Evolutionary conservation across 2,888 invertebrate species (phyloP), one percentile per base, ranked within the genome.

Genomic region (Epiperipatus broadwayi): DNA sequence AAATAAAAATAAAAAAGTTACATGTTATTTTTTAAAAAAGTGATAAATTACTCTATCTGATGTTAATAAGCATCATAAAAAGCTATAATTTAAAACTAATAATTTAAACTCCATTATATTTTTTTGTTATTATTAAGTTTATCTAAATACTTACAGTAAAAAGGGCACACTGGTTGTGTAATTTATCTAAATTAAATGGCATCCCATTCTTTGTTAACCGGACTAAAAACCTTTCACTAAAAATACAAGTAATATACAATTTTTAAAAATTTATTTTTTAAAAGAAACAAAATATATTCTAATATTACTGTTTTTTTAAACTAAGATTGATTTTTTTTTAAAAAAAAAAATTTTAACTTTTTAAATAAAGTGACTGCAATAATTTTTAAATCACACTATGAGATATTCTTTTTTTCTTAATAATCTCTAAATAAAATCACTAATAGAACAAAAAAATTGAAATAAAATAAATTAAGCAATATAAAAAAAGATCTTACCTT

Each of bases 151-250:
- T 63, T 50, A 71, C 75, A 15, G 83, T 81, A 58, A 87, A 87
- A 41, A 87, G 72, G 16, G 83, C 83, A 56, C 81, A 81, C 57
- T 81, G 81, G 52, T 78, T 78, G 56, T 81, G 77, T 49, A 83
- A 60, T 53, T 81, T 76, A 52, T 84, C 83, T 44, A 81, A 73
- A 57, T 84, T 80, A 59, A 79, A 79, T 12, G 83, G 78, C 61
- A 83, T 80, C 10, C 84, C 85, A 52, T 84, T 81, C 58, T 80
- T 79, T 46, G 79, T 78, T 59, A 85, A 78, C 57, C 73, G 72
- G 49, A 87, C 80, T 53, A 85, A 67, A 64, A 84, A 87, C 45
- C 85, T 67, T 60, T 89, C 89, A 40, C 85, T 66, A 53, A 35
- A 59, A 54, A 34, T 43, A 44, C 40, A 40, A 34, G 25, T 44